Evolutionary conservation across 2,797 vertebrate species (phyloP), one percentile per base, ranked within the genome.

Genomic region (Percopsis omiscomaycus): DNA sequence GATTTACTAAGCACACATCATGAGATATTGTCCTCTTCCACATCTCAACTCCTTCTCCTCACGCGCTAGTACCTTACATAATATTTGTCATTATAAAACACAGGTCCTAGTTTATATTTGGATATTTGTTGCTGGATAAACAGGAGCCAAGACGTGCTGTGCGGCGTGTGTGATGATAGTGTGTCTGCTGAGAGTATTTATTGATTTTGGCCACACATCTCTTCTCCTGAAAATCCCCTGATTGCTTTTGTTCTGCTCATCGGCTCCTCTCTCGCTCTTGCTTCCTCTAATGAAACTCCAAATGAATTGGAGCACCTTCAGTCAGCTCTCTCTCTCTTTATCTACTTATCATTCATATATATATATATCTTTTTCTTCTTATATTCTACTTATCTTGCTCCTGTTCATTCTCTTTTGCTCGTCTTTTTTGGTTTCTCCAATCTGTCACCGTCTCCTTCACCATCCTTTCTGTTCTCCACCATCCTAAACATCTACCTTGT

Each of bases 211-310:
- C 80, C 82, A 82, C 86, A 85, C 81, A 79, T 86, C 77, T 82
- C 77, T 82, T 71, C 78, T 84, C 70, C 84, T 84, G 84, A 88
- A 90, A 90, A 90, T 86, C 86, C 89, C 85, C 75, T 89, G 89
- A 92, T 91, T 92, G 89, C 86, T 91, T 92, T 92, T 91, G 89
- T 90, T 90, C 85, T 86, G 82, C 85, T 85, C 72, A 71, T 74
- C 60, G 86, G 83, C 81, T 86, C 84, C 82, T 78, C 75, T 82
- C 72, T 86, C 80, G 75, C 73, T 87, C 86, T 87, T 79, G 65
- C 87, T 83, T 83, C 79, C 82, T 86, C 84, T 87, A 91, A 92
- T 92, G 91, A 91, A 91, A 89, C 81, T 89, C 86, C 82, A 89
- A 90, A 91, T 91, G 86, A 90, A 91, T 89, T 88, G 88, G 82